These are phyloP conservation scores for Andrena trimmerana DNA, from an alignment of 2,888 invertebrate genomes.

Conservation along the genomic window DNA sequence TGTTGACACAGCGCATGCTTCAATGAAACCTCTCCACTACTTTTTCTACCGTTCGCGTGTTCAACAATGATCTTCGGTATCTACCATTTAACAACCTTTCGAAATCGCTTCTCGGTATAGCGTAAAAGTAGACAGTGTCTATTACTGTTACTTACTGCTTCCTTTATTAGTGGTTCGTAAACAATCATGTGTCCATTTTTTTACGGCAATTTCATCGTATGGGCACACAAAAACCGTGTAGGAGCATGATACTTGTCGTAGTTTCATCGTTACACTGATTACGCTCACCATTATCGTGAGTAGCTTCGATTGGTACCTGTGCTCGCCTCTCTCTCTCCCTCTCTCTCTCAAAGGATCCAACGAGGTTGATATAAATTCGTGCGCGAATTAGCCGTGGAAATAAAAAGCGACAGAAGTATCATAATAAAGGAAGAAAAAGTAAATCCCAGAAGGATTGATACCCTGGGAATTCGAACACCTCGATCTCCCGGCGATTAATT, in stretches of 20 bases:
- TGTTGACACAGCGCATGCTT: neutral
- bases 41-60: slow-evolving; percentile 23
- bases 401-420: slow-evolving; percentile 1
- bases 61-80: slow-evolving; percentile 5
- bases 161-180: slow-evolving; percentile 31
- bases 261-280: slow-evolving; percentile 34
- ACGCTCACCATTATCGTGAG: slow-evolving; percentile 7
- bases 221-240: slow-evolving; percentile 19
- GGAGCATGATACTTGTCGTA: slow-evolving; percentile 16
- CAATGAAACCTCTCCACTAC: neutral
- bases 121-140: slow-evolving; percentile 8
- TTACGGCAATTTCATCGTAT: slow-evolving; percentile 17
- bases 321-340: neutral
- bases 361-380: neutral
- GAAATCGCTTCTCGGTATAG: slow-evolving; percentile 6
- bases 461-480: slow-evolving; percentile 39
- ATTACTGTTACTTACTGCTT: slow-evolving; percentile 31
- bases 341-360: too few species aligned
- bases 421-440: neutral
- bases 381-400: slow-evolving; percentile 7
- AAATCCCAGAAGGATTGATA: slow-evolving; percentile 6
- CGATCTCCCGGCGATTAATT: slow-evolving; percentile 45
- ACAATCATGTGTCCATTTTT: slow-evolving; percentile 21
- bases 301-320: neutral
- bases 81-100: slow-evolving; percentile 23